Evolutionary conservation across 2,113 vertebrate genomes (phyloP).

Genomic region (Sphaerodactylus townsendi): DNA sequence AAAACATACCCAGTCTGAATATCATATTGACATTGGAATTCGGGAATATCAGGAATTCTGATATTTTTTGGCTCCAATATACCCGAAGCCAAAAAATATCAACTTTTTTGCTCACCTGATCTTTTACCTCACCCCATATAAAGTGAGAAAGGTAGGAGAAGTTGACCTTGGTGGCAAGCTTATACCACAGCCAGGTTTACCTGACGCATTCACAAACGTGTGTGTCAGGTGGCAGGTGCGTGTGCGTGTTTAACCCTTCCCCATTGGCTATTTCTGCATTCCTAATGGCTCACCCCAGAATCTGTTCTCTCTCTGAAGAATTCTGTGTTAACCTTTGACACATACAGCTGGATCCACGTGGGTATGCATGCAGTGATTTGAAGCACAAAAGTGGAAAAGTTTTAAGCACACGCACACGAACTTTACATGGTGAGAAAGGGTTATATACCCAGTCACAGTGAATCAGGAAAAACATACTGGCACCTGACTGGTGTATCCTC

Average conservation of each 20-base stretch:
- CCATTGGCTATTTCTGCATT: background rate
- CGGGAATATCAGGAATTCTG: too few species aligned
- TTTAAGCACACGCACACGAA: background rate
- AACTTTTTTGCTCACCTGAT: too few species aligned
- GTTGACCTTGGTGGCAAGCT: background rate
- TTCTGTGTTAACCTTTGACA: background rate
- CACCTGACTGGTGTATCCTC: background rate
- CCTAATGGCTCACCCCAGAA: background rate
- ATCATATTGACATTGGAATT: too few species aligned
- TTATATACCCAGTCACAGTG: too few species aligned
- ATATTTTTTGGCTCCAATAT: too few species aligned
- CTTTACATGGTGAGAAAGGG: background rate
- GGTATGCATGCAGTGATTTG: too few species aligned
- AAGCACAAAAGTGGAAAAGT: background rate
- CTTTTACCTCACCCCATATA: too few species aligned
- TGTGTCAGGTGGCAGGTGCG: background rate
- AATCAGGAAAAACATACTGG: too few species aligned
- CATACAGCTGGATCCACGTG: too few species aligned
- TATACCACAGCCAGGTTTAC: background rate
- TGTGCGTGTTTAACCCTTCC: background rate
- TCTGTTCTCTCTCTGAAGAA: too few species aligned
- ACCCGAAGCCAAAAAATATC: too few species aligned
- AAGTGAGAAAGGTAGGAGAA: background rate
- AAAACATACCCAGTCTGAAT: too few species aligned
- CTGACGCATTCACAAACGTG: background rate